Conservation (phyloP, 2,888 invertebrate genomes). For the Drosophila longiperda region DNA sequence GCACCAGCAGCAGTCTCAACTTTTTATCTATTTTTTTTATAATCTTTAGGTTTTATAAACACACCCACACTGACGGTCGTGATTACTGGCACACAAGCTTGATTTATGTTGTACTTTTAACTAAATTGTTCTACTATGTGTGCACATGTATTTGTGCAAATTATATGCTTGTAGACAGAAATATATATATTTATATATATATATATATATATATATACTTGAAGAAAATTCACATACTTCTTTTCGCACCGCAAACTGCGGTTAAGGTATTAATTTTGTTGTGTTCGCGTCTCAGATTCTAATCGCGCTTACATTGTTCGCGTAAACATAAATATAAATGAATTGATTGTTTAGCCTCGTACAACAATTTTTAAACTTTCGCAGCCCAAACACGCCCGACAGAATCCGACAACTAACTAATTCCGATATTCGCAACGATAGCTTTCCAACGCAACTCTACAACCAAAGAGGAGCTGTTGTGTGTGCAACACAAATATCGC, state of each 20-base stretch:
- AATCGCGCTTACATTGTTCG: slow-evolving; percentile 47
- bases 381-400: slow-evolving; percentile 54
- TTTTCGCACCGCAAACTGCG: slow-evolving; percentile 28
- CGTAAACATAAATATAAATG: slow-evolving; percentile 24
- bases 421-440: slow-evolving; percentile 43
- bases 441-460: slow-evolving; percentile 18
- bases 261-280: slow-evolving; percentile 34
- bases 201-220: slow-evolving; percentile 20
- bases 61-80: slow-evolving; percentile 21
- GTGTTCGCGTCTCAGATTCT: slow-evolving; percentile 20
- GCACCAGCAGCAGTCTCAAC: slow-evolving; percentile 10
- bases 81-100: slow-evolving; percentile 41
- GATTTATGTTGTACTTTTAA: slow-evolving; percentile 65
- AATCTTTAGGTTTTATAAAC: slow-evolving; percentile 23
- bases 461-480: slow-evolving; percentile 13
- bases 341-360: slow-evolving; percentile 28
- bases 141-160: slow-evolving; percentile 37
- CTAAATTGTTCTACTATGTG: slow-evolving; percentile 54
- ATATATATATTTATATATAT: slow-evolving; percentile 31
- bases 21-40: slow-evolving; percentile 17
- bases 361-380: slow-evolving; percentile 33
- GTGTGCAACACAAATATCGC: not conserved
- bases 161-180: slow-evolving; percentile 9
- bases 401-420: slow-evolving; percentile 49
- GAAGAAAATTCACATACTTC: slow-evolving; percentile 47